phyloP scores from a whole-genome alignment of 2,797 vertebrate genomes.

The Myoxocephalus aenaeus region DNA sequence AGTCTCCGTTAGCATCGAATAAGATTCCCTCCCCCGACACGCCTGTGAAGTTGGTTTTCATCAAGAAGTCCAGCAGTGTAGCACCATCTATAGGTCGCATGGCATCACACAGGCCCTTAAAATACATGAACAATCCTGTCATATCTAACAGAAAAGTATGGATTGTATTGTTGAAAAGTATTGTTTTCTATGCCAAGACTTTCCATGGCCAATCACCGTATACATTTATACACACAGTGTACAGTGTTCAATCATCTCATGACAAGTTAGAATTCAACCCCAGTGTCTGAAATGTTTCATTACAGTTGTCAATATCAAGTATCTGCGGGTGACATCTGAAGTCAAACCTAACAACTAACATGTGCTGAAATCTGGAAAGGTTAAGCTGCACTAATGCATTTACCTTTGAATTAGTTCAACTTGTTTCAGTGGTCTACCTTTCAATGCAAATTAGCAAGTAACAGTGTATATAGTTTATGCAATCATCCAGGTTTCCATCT shows the following conservation, averaged over 20 bases:
- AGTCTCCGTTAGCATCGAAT: slow-evolving; percentile 97
- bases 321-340: background rate
- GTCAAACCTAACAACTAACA: background rate
- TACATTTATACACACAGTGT: background rate
- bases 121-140: slow-evolving; percentile 35
- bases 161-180: background rate
- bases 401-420: too few species aligned
- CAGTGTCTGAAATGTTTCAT: background rate
- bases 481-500: background rate
- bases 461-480: background rate
- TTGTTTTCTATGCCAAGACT: background rate
- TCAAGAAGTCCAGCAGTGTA: slow-evolving; percentile 94
- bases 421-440: background rate
- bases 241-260: background rate
- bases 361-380: background rate
- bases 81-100: slow-evolving; percentile 97
- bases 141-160: background rate
- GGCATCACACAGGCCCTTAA: slow-evolving; percentile 92
- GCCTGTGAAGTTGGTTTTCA: slow-evolving; percentile 98
- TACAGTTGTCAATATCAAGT: background rate
- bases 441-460: background rate
- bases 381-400: background rate
- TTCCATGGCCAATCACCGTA: background rate
- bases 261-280: background rate
- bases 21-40: slow-evolving; percentile 95